Conservation (phyloP, 2,888 invertebrate genomes). For the Cylindroiulus punctatus region DNA sequence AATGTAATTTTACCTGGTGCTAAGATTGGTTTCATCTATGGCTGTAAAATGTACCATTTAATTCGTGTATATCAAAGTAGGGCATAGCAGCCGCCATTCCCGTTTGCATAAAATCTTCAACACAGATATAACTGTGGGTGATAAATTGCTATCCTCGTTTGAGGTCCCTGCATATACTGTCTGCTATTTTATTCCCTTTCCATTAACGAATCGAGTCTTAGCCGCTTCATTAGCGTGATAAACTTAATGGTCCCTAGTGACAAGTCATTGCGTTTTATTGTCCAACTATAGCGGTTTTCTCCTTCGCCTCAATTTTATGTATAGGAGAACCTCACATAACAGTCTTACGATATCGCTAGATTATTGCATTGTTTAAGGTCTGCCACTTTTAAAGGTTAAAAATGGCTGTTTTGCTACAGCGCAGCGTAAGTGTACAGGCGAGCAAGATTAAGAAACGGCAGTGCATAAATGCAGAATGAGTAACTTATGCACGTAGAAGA, state of each 20-base stretch:
- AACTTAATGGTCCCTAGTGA: constrained; percentile 52
- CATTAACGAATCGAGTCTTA: constrained; percentile 49
- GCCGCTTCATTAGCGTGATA: constrained; percentile 51
- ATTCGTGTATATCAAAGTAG: background rate
- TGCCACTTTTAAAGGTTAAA: background rate
- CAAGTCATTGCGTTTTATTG: constrained; percentile 52
- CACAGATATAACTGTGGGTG: constrained; percentile 6
- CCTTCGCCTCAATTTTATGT: constrained; percentile 12
- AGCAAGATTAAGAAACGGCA: constrained; percentile 33
- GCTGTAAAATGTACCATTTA: background rate
- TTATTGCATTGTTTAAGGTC: constrained; percentile 30
- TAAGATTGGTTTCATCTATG: background rate
- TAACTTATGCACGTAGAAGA: constrained; percentile 23
- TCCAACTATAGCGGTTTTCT: constrained; percentile 27
- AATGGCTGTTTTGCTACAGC: background rate
- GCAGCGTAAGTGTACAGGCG: background rate
- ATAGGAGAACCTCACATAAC: background rate
- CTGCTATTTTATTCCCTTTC: background rate
- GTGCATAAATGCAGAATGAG: constrained; percentile 16
- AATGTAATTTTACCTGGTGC: background rate
- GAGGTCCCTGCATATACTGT: background rate
- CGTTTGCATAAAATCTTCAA: background rate
- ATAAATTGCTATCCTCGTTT: constrained; percentile 25
- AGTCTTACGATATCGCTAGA: constrained; percentile 25
- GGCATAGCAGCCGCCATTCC: background rate